Evolutionary conservation across 2,113 vertebrate species (phyloP).

Genomic region (Triplophysa siluroides): DNA sequence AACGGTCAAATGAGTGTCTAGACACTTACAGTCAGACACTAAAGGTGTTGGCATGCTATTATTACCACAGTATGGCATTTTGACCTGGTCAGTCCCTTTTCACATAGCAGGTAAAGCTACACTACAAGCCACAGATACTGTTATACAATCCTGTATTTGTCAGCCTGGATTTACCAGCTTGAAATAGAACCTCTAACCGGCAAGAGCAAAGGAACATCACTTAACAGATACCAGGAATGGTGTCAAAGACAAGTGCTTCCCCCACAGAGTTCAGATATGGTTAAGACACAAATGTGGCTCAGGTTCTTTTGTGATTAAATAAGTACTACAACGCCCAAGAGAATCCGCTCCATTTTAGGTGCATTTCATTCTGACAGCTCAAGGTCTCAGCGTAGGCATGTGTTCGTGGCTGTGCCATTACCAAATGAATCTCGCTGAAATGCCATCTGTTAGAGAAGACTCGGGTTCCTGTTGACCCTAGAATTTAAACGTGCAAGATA

Average conservation of each 20-base stretch:
- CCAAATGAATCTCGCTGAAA: conserved; percentile 40
- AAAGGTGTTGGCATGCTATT: conserved; percentile 11
- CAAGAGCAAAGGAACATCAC: conserved; percentile 36
- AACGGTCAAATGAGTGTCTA: not conserved
- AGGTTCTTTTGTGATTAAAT: conserved; percentile 21
- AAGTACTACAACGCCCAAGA: not conserved
- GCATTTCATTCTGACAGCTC: not conserved
- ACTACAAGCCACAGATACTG: conserved; percentile 29
- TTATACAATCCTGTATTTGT: conserved; percentile 47
- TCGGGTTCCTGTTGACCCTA: conserved; percentile 21
- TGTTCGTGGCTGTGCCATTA: conserved; percentile 26
- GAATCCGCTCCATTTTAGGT: not conserved
- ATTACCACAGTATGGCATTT: conserved; percentile 35
- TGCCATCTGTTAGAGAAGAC: conserved; percentile 34
- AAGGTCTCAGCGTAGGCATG: not conserved
- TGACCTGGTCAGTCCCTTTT: conserved; percentile 19
- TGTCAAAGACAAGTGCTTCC: conserved; percentile 5
- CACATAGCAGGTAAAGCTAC: conserved; percentile 24
- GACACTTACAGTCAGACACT: conserved; percentile 70
- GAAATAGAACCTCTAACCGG: conserved; percentile 59
- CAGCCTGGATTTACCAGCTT: conserved; percentile 53
- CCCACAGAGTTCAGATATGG: conserved; percentile 33
- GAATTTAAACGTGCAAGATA: conserved; percentile 24
- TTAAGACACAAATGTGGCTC: conserved; percentile 37
- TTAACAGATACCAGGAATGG: conserved; percentile 28